phyloP scores from a whole-genome alignment of 2,113 vertebrate genomes.

The Paramisgurnus dabryanus region DNA sequence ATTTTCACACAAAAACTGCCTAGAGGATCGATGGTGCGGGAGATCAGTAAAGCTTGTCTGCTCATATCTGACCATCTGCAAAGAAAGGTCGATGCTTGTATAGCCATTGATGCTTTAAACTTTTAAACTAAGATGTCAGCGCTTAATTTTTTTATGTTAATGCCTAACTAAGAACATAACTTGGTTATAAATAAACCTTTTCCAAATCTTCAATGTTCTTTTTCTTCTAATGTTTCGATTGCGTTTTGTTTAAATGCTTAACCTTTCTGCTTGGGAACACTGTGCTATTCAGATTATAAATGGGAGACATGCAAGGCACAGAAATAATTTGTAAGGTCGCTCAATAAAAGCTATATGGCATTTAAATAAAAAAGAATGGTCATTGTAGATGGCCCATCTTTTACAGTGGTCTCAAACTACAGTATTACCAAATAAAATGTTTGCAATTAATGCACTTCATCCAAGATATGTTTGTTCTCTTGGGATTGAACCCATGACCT shows the following conservation, averaged over 20 bases:
- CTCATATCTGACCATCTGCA: constrained; percentile 20
- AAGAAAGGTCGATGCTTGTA: neutral
- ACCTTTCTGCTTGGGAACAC: too few species aligned
- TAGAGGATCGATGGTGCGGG: neutral
- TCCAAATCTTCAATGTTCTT: constrained; percentile 21
- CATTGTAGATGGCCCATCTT: too few species aligned
- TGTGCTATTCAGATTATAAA: constrained; percentile 29
- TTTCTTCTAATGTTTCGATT: constrained; percentile 3
- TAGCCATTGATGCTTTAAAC: neutral
- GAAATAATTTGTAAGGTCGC: constrained; percentile 46
- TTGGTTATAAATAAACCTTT: neutral
- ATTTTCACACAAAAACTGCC: constrained; percentile 1
- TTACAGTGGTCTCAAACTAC: too few species aligned
- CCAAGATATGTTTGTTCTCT: too few species aligned
- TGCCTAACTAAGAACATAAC: neutral
- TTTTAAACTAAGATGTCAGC: neutral
- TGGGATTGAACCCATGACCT: too few species aligned
- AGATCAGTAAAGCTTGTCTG: constrained; percentile 21
- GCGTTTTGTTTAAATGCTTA: constrained; percentile 9
- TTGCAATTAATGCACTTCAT: too few species aligned
- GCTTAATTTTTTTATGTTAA: neutral
- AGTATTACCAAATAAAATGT: too few species aligned
- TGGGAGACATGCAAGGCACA: neutral
- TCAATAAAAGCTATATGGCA: constrained; percentile 45
- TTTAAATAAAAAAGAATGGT: constrained; percentile 8